Conservation (phyloP, 2,797 vertebrate species). For the Notamacropus eugenii region DNA sequence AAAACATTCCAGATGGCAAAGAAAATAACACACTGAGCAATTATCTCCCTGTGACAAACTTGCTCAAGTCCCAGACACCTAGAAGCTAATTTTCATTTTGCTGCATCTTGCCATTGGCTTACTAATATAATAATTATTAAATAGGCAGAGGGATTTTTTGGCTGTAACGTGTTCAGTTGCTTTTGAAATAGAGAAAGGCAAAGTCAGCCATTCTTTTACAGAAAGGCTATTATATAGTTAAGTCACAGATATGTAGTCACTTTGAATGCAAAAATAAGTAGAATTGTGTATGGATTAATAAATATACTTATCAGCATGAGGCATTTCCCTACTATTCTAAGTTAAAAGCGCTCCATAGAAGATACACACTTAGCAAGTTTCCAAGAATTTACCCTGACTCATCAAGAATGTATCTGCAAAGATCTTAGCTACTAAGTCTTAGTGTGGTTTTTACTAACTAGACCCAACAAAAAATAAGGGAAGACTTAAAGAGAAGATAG, state of each 20-base stretch:
- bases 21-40: neutral
- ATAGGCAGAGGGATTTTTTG: neutral
- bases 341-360: neutral
- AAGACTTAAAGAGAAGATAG: neutral
- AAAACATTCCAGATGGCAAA: conserved; percentile 15
- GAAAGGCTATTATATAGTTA: neutral
- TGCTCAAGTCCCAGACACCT: neutral
- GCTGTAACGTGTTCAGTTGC: neutral
- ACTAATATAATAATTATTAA: neutral
- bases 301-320: neutral
- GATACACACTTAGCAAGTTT: neutral
- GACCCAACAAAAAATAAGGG: neutral
- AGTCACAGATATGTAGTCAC: neutral
- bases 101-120: neutral
- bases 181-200: neutral
- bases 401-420: neutral
- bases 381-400: neutral
- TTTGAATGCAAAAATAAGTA: neutral
- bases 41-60: neutral
- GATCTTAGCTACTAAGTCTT: neutral
- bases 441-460: neutral
- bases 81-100: neutral
- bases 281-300: neutral
- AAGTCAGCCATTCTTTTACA: neutral
- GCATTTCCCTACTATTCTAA: neutral